phyloP scores from a whole-genome alignment of 2,888 invertebrate genomes.

The Asteroscopus sphinx region DNA sequence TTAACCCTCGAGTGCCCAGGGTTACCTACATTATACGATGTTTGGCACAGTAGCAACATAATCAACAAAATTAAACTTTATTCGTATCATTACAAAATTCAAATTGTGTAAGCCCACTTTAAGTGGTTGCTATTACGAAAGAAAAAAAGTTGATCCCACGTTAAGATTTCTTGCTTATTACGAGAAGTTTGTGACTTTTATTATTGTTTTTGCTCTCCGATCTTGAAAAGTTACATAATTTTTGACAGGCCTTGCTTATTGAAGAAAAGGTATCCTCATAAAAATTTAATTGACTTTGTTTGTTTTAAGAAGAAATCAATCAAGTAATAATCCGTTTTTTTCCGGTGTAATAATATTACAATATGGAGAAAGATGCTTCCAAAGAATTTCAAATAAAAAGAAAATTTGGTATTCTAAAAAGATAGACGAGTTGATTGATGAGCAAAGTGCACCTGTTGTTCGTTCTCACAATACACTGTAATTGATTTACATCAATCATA shows the following conservation, averaged over 20 bases:
- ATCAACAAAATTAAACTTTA: constrained; percentile 31
- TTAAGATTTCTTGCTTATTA: constrained; percentile 30
- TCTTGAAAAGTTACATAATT: constrained; percentile 9
- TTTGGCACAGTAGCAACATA: constrained; percentile 8
- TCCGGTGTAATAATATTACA: no score
- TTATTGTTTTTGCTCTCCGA: constrained; percentile 23
- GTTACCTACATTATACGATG: constrained; percentile 28
- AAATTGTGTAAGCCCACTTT: constrained; percentile 17
- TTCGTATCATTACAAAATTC: constrained; percentile 19
- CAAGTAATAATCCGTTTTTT: not conserved
- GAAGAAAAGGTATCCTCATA: no score
- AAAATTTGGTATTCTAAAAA: not conserved
- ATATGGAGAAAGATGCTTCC: no score
- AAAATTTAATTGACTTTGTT: constrained; percentile 9
- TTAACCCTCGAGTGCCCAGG: constrained; percentile 42
- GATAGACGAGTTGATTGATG: constrained; percentile 7
- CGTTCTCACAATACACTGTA: constrained; percentile 1
- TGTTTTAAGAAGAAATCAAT: not conserved
- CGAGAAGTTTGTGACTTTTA: constrained; percentile 32
- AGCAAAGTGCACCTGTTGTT: not conserved
- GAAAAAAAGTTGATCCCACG: constrained; percentile 31
- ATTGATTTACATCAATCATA: constrained; percentile 15
- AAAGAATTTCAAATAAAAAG: not conserved
- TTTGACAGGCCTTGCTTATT: not conserved
- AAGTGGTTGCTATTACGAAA: constrained; percentile 30